Percentiles rank a stretch among this genome's conserved stretches.
Evolutionary conservation across 2,113 vertebrate genomes (phyloP).

Genomic region (Amazona guildingii): DNA sequence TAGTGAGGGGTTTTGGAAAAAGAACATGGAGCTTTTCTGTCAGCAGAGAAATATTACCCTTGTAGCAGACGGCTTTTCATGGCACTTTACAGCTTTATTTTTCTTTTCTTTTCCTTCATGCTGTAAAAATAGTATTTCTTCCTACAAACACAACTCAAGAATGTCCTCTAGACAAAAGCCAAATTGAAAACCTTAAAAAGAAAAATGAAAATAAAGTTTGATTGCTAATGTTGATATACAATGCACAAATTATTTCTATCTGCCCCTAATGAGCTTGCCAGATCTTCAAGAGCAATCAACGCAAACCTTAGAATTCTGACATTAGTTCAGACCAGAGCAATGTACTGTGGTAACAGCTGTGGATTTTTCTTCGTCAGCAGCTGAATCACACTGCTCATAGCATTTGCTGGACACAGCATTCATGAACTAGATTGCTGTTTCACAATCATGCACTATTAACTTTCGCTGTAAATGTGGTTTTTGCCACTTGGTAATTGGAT

Average conservation of each 20-base stretch:
- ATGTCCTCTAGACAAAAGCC: background rate
- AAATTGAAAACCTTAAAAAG: background rate
- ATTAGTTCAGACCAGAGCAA: conserved; percentile 3
- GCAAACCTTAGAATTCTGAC: background rate
- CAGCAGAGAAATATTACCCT: conserved; percentile 51
- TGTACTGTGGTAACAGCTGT: background rate
- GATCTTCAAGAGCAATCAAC: background rate
- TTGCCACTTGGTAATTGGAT: conserved; percentile 21
- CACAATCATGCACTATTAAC: conserved; percentile 41
- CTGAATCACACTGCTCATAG: background rate
- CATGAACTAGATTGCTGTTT: background rate
- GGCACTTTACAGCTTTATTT: conserved; percentile 46
- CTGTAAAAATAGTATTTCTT: background rate
- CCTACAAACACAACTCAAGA: background rate
- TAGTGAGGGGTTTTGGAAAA: conserved; percentile 50
- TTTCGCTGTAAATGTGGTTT: conserved; percentile 30
- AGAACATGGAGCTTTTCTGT: conserved; percentile 30
- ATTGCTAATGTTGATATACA: background rate
- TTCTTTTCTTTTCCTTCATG: conserved; percentile 5
- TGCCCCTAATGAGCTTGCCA: background rate
- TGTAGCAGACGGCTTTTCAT: conserved; percentile 33
- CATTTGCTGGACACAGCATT: conserved; percentile 24
- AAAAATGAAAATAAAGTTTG: background rate
- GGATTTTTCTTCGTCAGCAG: conserved; percentile 52
- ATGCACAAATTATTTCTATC: background rate